Percentiles rank a stretch among this genome's conserved stretches.
phyloP scores from a whole-genome alignment of 2,113 vertebrate species.

The Hippocampus barbouri region DNA sequence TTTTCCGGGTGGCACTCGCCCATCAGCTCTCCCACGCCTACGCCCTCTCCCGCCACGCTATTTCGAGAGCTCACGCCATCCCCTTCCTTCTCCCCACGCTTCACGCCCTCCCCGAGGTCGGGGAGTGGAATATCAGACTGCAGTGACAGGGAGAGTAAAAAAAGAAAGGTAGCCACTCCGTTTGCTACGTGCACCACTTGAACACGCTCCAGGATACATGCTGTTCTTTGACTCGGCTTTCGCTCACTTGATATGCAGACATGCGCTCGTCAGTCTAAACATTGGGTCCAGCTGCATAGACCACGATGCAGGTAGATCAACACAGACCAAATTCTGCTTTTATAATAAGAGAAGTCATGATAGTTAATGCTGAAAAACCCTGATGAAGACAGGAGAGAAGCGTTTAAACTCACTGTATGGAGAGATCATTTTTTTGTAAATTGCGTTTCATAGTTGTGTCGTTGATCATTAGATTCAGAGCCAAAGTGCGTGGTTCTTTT shows the following conservation, averaged over 20 bases:
- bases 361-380: background rate
- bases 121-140: slow-evolving; percentile 64
- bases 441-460: background rate
- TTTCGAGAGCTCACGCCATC: slow-evolving; percentile 59
- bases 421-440: background rate
- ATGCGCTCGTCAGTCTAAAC: slow-evolving; percentile 6
- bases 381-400: background rate
- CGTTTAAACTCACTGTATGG: background rate
- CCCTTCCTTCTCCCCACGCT: slow-evolving; percentile 60
- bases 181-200: slow-evolving; percentile 46
- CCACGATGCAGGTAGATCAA: background rate
- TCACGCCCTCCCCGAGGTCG: slow-evolving; percentile 63
- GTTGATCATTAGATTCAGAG: background rate
- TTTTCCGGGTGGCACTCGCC: slow-evolving; percentile 49
- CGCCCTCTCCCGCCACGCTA: slow-evolving; percentile 57
- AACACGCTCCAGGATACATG: slow-evolving; percentile 22
- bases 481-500: no score
- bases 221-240: slow-evolving; percentile 22
- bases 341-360: background rate
- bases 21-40: slow-evolving; percentile 41
- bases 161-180: slow-evolving; percentile 69
- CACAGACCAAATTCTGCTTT: background rate
- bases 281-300: background rate
- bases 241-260: slow-evolving; percentile 15
- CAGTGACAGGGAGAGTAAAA: slow-evolving; percentile 68